These are phyloP conservation scores for Latrodectus hesperus DNA, from an alignment of 2,888 invertebrate species.

Conservation along the genomic window DNA sequence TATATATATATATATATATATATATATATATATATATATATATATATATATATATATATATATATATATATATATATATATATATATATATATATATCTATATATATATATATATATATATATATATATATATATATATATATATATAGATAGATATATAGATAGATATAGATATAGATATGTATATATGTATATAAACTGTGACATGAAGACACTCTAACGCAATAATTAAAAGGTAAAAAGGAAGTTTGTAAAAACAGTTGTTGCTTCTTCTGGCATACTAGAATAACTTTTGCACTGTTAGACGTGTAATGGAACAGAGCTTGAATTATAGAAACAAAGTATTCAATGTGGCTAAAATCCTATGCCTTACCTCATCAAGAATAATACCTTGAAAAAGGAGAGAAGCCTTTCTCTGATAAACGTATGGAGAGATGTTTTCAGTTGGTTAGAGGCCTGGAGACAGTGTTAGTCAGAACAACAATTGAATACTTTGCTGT, in stretches of 20 bases:
- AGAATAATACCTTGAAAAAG: too few species aligned
- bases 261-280: too few species aligned
- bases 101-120: slow-evolving; percentile 11
- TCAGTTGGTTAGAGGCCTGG: too few species aligned
- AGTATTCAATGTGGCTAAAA: too few species aligned
- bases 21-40: slow-evolving; percentile 22
- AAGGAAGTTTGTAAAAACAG: not conserved
- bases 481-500: too few species aligned
- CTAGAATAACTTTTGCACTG: too few species aligned
- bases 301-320: too few species aligned
- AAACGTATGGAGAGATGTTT: too few species aligned
- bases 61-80: not conserved
- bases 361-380: too few species aligned
- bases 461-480: too few species aligned
- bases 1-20: slow-evolving; percentile 13
- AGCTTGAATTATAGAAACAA: too few species aligned
- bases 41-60: slow-evolving; percentile 17
- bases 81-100: slow-evolving; percentile 2
- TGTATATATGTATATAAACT: not conserved
- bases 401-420: too few species aligned
- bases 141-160: slow-evolving; percentile 21
- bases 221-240: not conserved
- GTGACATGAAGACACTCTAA: not conserved
- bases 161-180: slow-evolving; percentile 4
- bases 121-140: slow-evolving; percentile 14